Percentiles rank a stretch among this genome's conserved stretches.
Evolutionary conservation across 1,140 invertebrate genomes (phyloP).

Genomic region (Solenopsis fugax): DNA sequence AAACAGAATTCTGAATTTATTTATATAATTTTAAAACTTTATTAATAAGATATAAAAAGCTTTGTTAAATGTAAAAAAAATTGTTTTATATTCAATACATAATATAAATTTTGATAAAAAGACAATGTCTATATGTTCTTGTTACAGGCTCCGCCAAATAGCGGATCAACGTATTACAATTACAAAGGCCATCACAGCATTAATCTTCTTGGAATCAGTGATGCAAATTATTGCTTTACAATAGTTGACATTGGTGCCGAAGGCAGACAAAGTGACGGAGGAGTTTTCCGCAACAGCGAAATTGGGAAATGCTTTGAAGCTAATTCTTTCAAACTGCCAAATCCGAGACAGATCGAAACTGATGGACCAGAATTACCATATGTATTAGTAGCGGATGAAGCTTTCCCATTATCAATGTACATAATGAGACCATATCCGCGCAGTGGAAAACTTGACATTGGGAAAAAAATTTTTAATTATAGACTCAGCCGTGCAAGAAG

Average conservation of each 20-base stretch:
- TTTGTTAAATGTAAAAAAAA: neutral
- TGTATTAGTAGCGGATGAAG: slow-evolving; percentile 26
- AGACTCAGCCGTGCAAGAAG: slow-evolving; percentile 21
- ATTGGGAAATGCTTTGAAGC: neutral
- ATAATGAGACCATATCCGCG: neutral
- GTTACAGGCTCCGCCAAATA: neutral
- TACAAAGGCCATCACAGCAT: too few relatives aligned
- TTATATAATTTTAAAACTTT: neutral
- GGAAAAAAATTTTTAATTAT: slow-evolving; percentile 16
- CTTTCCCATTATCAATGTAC: neutral
- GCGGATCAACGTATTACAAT: too few relatives aligned
- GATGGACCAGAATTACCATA: neutral
- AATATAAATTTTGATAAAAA: neutral
- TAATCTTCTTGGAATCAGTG: too few relatives aligned
- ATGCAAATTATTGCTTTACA: too few relatives aligned
- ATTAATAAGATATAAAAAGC: neutral
- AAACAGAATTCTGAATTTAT: neutral
- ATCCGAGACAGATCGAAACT: neutral
- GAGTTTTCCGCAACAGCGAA: neutral
- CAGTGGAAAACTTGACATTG: neutral
- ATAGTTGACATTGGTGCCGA: too few relatives aligned
- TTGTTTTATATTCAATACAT: neutral
- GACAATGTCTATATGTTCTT: neutral
- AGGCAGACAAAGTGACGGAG: too few relatives aligned
- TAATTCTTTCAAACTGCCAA: neutral